These are phyloP conservation scores for Zeus faber DNA, from an alignment of 2,113 vertebrate species.

Conservation along the genomic window DNA sequence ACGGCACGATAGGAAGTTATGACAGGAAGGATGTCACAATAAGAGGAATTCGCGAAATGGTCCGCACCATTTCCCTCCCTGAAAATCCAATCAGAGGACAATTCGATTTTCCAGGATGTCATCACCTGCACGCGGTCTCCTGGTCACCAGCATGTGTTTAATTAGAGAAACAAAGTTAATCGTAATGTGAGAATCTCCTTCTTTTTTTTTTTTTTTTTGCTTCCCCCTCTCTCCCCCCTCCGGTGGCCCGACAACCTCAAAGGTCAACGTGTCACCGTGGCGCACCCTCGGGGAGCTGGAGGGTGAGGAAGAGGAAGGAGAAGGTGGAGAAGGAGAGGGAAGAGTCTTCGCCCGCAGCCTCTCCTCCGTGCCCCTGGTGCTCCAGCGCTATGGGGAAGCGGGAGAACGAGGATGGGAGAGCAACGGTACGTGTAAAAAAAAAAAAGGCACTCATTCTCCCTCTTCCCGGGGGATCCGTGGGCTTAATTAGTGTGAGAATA, in stretches of 20 bases:
- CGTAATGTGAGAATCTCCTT: constrained; percentile 68
- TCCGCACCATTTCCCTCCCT: constrained; percentile 29
- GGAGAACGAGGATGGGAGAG: constrained; percentile 32
- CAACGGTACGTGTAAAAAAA: constrained; percentile 45
- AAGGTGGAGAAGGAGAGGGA: not conserved
- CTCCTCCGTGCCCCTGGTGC: too few relatives aligned
- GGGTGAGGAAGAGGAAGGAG: constrained; percentile 7
- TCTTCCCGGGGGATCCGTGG: constrained; percentile 69
- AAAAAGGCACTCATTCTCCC: constrained; percentile 62
- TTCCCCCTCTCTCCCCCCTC: constrained; percentile 39
- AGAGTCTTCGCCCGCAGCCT: too few relatives aligned
- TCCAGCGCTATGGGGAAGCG: not conserved
- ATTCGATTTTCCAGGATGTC: constrained; percentile 15
- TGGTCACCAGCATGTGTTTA: constrained; percentile 54
- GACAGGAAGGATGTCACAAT: constrained; percentile 35
- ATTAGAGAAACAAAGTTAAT: constrained; percentile 66
- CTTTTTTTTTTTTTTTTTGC: too few relatives aligned
- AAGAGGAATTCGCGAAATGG: constrained; percentile 21
- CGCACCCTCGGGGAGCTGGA: constrained; percentile 49
- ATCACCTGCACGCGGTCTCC: constrained; percentile 23
- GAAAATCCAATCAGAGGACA: constrained; percentile 33
- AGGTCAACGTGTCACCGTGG: constrained; percentile 66
- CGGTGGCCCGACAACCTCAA: constrained; percentile 69
- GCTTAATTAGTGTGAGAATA: constrained; percentile 83
- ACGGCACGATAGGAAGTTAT: constrained; percentile 25